phyloP scores from a whole-genome alignment of 2,113 vertebrate species.

The Columba livia region DNA sequence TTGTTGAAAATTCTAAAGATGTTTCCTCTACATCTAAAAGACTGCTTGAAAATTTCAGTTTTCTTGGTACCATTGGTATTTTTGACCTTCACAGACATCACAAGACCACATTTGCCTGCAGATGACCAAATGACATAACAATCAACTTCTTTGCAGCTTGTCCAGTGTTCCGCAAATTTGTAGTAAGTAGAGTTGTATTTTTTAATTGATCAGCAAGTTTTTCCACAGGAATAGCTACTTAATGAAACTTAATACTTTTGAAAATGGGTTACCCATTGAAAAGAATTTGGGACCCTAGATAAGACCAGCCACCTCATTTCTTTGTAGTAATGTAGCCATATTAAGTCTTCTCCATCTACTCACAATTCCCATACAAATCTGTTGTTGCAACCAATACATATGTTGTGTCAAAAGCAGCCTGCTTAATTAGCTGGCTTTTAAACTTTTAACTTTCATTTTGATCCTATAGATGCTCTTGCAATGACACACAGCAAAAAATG shows the following conservation, averaged over 20 bases:
- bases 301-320: not conserved
- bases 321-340: not conserved
- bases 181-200: not conserved
- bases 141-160: not conserved
- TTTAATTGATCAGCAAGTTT: not conserved
- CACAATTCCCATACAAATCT: not conserved
- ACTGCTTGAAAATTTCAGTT: not conserved
- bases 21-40: not conserved
- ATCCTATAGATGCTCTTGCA: not conserved
- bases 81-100: not conserved
- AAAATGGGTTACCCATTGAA: not conserved
- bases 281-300: not conserved
- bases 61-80: not conserved
- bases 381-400: not conserved
- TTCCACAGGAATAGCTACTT: not conserved
- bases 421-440: not conserved
- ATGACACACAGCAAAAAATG: not conserved
- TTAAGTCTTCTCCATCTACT: not conserved
- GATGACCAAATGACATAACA: not conserved
- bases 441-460: not conserved
- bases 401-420: not conserved
- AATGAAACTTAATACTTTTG: not conserved
- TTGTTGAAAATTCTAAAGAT: not conserved
- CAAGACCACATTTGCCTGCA: not conserved
- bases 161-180: not conserved